These are phyloP conservation scores for Dolichomitus sp. DNA, from an alignment of 2,888 invertebrate genomes.

Conservation along the genomic window DNA sequence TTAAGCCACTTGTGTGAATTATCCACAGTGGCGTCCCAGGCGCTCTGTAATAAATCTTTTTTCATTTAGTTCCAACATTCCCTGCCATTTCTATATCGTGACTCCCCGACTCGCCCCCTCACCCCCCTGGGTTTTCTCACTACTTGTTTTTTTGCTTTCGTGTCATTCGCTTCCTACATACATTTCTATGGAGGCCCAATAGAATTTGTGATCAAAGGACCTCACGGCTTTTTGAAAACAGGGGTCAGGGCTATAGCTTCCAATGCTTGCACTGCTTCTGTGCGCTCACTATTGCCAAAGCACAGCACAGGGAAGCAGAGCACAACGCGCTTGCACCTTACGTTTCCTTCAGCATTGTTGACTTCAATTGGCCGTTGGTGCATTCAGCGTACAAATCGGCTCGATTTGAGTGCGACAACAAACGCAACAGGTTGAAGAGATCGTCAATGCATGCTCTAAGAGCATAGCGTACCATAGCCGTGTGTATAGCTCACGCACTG, in stretches of 20 bases:
- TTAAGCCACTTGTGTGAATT: background rate
- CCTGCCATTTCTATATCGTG: slow-evolving; percentile 65
- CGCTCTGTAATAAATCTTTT: slow-evolving; percentile 3
- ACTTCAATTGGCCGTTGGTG: slow-evolving; percentile 82
- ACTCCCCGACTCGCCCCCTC: slow-evolving; percentile 44
- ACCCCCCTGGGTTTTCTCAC: slow-evolving; percentile 22
- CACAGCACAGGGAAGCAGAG: slow-evolving; percentile 28
- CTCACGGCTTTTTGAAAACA: slow-evolving; percentile 77
- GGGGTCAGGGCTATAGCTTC: slow-evolving; percentile 72
- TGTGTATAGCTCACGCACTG: slow-evolving; percentile 35
- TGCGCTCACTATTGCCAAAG: slow-evolving; percentile 19
- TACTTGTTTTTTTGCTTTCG: slow-evolving; percentile 37
- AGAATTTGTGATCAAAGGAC: slow-evolving; percentile 85
- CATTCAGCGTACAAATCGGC: slow-evolving; percentile 85
- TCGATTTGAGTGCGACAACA: slow-evolving; percentile 80
- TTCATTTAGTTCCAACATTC: slow-evolving; percentile 16
- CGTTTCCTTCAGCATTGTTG: slow-evolving; percentile 76
- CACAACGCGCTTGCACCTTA: slow-evolving; percentile 74
- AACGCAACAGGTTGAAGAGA: slow-evolving; percentile 83
- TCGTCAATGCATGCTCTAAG: slow-evolving; percentile 63
- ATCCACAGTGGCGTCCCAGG: background rate
- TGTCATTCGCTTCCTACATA: slow-evolving; percentile 39
- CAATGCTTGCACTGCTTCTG: slow-evolving; percentile 12
- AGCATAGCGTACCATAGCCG: slow-evolving; percentile 48
- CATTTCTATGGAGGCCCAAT: slow-evolving; percentile 75